Evolutionary conservation across 2,888 invertebrate genomes (phyloP), one percentile per base, ranked within the genome.

Genomic region (Oligia latruncula): DNA sequence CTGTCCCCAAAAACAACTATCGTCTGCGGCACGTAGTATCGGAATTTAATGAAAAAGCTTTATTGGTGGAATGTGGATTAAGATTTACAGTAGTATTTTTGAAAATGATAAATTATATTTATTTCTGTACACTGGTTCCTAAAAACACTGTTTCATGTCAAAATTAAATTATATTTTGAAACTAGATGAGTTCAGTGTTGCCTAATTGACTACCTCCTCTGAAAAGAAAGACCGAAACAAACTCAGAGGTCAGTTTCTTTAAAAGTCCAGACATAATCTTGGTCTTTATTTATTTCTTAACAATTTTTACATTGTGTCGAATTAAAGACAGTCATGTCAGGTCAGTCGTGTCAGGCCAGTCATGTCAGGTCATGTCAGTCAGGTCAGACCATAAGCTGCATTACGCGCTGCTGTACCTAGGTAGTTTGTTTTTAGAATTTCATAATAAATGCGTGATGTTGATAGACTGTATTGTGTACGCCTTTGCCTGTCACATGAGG

Each of bases 1-100:
- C 77, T 88, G 89, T 89, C 89, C 77, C 86, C 86, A 86, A 85
- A 85, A 86, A 86, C 83, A 86, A 86, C 81, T 40, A 65, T 71
- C 46, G 60, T n/a, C 20, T 23, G 58, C 15, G 68, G 77, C 70
- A 70, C 62, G 71, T 68, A 72, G 67, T 68, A 70, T 74, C 29
- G 79, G 78, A 82, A 79, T 78, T 67, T 74, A 60, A 62, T 80
- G 65, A 75, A 83, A 73, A 74, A 73, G 68, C 29, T 77, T 77
- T 66, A n/a, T 60, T 62, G 6, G 9, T n/a, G 55, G 60, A 49
- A 55, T 55, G n/a, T n/a, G 35, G 43, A 43, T 70, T 74, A n/a
- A 35, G 35, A 35, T 35, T 71, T 67, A 5, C 11, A 4, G 0
- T 23, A 40, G 40, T 40, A 40, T 65, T 65, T 65, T 65, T 65